Evolutionary conservation across 2,113 vertebrate species (phyloP), one percentile per base, ranked within the genome.

Genomic region (Burhinus oedicnemus): DNA sequence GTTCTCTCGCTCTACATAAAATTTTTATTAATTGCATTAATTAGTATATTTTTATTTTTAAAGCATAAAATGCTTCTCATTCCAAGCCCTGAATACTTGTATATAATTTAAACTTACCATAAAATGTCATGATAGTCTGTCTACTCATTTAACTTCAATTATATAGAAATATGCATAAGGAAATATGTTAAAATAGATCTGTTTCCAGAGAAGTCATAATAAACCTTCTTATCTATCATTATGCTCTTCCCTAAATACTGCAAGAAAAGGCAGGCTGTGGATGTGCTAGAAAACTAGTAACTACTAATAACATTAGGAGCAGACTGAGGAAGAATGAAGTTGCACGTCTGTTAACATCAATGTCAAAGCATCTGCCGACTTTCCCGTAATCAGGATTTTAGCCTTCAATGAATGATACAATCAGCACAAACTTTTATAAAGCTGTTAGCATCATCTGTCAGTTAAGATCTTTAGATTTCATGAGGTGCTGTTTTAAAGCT

Each of bases 11-110:
- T 71, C 71, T 92, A 14, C 22, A 94, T 91, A 96, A 91, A 55
- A 30, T 32, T 89, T 74, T 71, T 89, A 96, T 94, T 96, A 92
- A 95, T 93, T 95, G 27, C 60, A 95, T 93, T 96, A 89, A 94
- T 96, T 95, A 91, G 36, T 90, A 42, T 80, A 61, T 81, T 95
- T 95, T 93, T 90, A 91, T 91, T 95, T 96, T 96, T 89, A 79
- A 91, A 91, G 6, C 47, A 89, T 82, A 84, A 94, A 91, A 54
- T 49, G 8, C 22, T 92, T 38, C 61, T 84, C 9, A 44, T 89
- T 89, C 30, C 12, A 52, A 69, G 44, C 26, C 5, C 47, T 68
- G n/a, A 87, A 70, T 64, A 78, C 30, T 83, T 81, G 61, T 27
- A 30, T 87, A 69, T 84, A 94, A 87, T 84, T 94, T 87, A 82